Evolutionary conservation across 2,888 invertebrate genomes (phyloP).

Genomic region (Pterostichus madidus): DNA sequence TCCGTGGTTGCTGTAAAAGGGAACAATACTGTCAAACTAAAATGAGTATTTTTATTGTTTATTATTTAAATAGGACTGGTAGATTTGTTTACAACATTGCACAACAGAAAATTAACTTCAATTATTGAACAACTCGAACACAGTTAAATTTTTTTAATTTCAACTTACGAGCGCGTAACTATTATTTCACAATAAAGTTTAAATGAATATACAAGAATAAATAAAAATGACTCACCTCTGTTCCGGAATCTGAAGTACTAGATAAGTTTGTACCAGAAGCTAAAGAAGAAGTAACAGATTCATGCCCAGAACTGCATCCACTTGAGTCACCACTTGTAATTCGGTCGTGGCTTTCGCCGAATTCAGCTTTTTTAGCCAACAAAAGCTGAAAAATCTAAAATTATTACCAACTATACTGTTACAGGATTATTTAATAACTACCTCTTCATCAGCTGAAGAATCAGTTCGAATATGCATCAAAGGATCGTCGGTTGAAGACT

Average conservation of each 20-base stretch:
- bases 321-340: slow-evolving; percentile 77
- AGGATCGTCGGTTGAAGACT: slow-evolving; percentile 43
- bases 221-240: slow-evolving; percentile 71
- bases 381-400: slow-evolving; percentile 67
- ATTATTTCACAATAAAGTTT: no score
- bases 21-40: neutral
- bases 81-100: no score
- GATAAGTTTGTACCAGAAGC: slow-evolving; percentile 79
- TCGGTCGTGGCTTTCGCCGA: slow-evolving; percentile 68
- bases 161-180: no score
- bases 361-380: slow-evolving; percentile 72
- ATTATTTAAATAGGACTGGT: no score
- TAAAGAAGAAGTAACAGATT: slow-evolving; percentile 79
- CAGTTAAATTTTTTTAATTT: no score
- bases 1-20: slow-evolving; percentile 71
- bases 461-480: slow-evolving; percentile 68
- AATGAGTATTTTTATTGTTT: no score
- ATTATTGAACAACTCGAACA: no score
- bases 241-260: slow-evolving; percentile 77
- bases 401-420: slow-evolving; percentile 46
- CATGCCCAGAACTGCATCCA: slow-evolving; percentile 80
- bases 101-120: no score
- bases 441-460: slow-evolving; percentile 73
- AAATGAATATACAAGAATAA: neutral
- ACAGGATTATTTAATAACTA: neutral